Evolutionary conservation across 2,888 invertebrate genomes (phyloP), one percentile per base, ranked within the genome.

Genomic region (Gasteruption jaculator): DNA sequence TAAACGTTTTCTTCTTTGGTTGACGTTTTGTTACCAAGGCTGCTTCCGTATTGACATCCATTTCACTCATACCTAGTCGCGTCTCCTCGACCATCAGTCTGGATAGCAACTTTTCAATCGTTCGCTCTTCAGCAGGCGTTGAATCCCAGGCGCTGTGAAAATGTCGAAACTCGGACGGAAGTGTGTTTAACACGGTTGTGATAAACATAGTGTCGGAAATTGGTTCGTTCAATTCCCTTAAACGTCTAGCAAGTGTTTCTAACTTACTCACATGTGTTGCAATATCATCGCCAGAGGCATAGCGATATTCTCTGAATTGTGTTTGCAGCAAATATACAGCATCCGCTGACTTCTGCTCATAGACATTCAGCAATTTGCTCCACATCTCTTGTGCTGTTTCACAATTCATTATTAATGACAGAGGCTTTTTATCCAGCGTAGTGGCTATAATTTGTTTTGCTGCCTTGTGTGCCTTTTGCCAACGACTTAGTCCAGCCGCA

Each of bases 401-500:
- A 15, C 48, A 46, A 2, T 14, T 38, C 32, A 46, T 41, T 6
- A 48, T 20, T 4, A 47, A 31, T 3, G 21, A 43, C 25, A 46
- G 25, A 5, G 32, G 22, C 11, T 40, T 42, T 22, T 33, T 40
- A 8, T 48, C 45, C 2, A 46, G 15, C 1, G 40, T 46, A 5
- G 37, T 45, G 1, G 27, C 27, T 20, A 46, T 14, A 4, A 43
- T 26, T 32, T 34, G 20, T n/a, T 45, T 38, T 12, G 39, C 45
- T 6, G 12, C 21, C 5, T 38, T 42, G 18, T 43, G 32, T 8
- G 22, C 38, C 16, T 33, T 43, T 21, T 21, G 33, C 38, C 43
- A 39, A 46, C 45, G 45, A 50, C 48, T 56, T 56, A 41, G 46
- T 52, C 47, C 48, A 45, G 30, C 52, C 54, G 36, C 54, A 12